A percentile compares a stretch with the other conserved stretches of the same genome.
Conservation (phyloP, 2,113 vertebrate species). For the Scomber colias region DNA sequence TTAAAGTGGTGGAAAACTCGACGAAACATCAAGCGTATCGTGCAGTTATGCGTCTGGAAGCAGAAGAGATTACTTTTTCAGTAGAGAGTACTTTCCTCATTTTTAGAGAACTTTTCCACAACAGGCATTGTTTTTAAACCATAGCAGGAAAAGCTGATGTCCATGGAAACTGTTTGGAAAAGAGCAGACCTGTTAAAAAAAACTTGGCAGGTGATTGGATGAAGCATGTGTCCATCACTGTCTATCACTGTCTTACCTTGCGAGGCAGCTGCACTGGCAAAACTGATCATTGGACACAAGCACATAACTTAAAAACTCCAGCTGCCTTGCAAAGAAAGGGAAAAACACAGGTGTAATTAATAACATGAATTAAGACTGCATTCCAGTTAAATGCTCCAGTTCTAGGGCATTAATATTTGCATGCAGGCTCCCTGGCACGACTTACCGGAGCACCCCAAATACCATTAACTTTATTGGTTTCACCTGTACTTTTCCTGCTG, state of each 20-base stretch:
- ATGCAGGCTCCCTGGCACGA: neutral
- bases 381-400: slow-evolving; percentile 7
- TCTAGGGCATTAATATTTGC: neutral
- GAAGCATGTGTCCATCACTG: no score
- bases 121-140: neutral
- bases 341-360: slow-evolving; percentile 3
- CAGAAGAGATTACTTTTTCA: neutral
- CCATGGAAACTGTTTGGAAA: no score
- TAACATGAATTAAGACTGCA: slow-evolving; percentile 11
- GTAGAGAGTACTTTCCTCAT: neutral
- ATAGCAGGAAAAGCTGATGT: neutral
- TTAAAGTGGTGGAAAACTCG: slow-evolving; percentile 19
- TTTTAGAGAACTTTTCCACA: neutral
- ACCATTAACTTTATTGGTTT: slow-evolving; percentile 15
- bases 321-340: no score
- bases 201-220: no score
- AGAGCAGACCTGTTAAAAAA: no score
- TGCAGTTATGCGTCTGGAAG: no score
- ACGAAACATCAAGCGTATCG: neutral
- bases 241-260: no score
- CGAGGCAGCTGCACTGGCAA: no score
- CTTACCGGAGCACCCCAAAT: slow-evolving; percentile 6
- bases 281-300: no score
- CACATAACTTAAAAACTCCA: no score
- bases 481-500: slow-evolving; percentile 8